These are phyloP conservation scores for Lepidostoma basale DNA, from an alignment of 1,140 invertebrate species.

Conservation along the genomic window DNA sequence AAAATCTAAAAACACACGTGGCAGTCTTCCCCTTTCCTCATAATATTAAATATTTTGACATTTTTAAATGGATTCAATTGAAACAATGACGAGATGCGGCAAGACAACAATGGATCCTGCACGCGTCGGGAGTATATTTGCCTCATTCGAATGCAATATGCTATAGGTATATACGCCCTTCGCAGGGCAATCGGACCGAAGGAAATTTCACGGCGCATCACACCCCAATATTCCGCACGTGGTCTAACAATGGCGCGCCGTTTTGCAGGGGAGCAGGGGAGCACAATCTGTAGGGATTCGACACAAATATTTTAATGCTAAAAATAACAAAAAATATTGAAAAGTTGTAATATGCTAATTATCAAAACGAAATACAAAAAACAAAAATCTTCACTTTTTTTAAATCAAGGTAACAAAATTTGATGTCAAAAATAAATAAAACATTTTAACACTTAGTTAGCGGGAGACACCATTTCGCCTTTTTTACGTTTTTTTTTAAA, in stretches of 20 bases:
- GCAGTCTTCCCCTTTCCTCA: too few relatives aligned
- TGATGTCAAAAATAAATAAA: neutral
- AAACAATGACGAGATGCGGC: neutral
- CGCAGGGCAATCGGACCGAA: slow-evolving; percentile 25
- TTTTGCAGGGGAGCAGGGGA: too few relatives aligned
- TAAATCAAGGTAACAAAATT: neutral
- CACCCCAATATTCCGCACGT: slow-evolving; percentile 22
- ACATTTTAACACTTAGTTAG: neutral
- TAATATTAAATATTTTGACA: too few relatives aligned
- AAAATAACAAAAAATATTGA: neutral
- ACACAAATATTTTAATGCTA: neutral
- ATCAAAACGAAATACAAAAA: neutral
- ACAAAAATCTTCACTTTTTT: neutral
- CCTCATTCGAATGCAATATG: neutral
- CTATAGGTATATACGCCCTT: slow-evolving; percentile 18
- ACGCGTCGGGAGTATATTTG: too few relatives aligned
- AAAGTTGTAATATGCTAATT: neutral
- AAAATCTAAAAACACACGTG: too few relatives aligned
- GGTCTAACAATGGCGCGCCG: neutral
- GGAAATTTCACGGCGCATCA: slow-evolving; percentile 33
- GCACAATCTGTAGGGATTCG: neutral
- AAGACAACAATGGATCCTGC: neutral
- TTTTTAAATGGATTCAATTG: too few relatives aligned
- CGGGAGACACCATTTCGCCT: too few relatives aligned
- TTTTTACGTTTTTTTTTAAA: too few relatives aligned